These are phyloP conservation scores for Phrynocephalus guinanensis DNA, from an alignment of 2,797 vertebrate genomes.

Conservation along the genomic window DNA sequence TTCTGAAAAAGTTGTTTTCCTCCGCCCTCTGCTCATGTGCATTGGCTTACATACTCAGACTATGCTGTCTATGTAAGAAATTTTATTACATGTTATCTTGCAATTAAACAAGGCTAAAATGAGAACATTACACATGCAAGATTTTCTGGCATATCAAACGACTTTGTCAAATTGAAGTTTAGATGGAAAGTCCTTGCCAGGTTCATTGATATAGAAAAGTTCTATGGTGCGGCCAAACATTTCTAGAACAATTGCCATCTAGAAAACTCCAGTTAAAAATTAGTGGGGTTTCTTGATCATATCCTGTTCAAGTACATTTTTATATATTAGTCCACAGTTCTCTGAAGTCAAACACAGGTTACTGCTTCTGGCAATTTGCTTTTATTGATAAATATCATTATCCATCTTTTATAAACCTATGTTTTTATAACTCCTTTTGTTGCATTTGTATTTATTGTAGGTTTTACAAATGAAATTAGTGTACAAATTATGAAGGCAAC, in stretches of 20 bases:
- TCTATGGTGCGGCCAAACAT: background rate
- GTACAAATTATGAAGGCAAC: slow-evolving; percentile 57
- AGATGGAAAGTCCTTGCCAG: background rate
- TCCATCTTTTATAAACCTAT: background rate
- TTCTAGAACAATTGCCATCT: background rate
- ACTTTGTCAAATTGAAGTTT: background rate
- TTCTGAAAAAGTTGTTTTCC: background rate
- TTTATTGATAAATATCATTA: background rate
- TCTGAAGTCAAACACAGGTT: background rate
- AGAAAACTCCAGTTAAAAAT: background rate
- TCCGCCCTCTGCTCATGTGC: background rate
- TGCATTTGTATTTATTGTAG: slow-evolving; percentile 26
- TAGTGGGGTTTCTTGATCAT: background rate
- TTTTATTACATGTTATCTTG: background rate
- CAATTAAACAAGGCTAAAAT: background rate
- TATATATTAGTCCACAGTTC: background rate
- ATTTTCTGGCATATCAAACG: background rate
- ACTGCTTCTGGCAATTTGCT: background rate
- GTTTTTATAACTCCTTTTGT: background rate
- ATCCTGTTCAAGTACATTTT: background rate
- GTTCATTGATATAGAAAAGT: background rate
- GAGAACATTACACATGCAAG: background rate
- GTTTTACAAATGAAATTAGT: slow-evolving; percentile 47
- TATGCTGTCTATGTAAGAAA: background rate
- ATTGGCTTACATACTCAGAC: background rate